A percentile compares a stretch with the other conserved stretches of the same genome.
Evolutionary conservation across 1,140 invertebrate genomes (phyloP).

Genomic region (Pygmarrhopalites habei): DNA sequence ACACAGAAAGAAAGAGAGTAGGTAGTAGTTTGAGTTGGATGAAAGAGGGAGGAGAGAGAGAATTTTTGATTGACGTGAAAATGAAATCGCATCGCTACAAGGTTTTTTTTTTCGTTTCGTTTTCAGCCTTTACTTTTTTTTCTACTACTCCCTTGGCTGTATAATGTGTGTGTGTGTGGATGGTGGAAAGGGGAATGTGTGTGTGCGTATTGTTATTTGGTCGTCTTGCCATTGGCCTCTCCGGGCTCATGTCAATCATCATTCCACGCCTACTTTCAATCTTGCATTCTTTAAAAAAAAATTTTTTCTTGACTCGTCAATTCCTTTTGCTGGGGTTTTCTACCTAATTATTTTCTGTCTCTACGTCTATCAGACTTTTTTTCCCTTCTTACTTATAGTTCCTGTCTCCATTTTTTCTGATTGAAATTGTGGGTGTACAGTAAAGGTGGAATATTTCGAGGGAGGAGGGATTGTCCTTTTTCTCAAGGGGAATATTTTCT

Average conservation of each 20-base stretch:
- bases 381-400: no score
- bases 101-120: constrained; percentile 2
- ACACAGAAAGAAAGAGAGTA: no score
- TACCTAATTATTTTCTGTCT: no score
- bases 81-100: constrained; percentile 28
- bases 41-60: constrained; percentile 18
- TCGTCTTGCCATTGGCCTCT: constrained; percentile 24
- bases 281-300: constrained; percentile 20
- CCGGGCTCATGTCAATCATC: constrained; percentile 31
- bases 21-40: constrained; percentile 7
- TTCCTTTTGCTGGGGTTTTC: neutral
- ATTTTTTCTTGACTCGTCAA: neutral
- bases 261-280: constrained; percentile 35
- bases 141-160: neutral
- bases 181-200: neutral
- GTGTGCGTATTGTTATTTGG: constrained; percentile 16
- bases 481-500: no score
- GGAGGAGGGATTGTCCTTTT: no score
- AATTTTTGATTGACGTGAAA: constrained; percentile 31
- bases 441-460: no score
- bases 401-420: no score
- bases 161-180: neutral
- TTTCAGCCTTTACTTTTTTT: constrained; percentile 16
- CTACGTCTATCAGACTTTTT: no score
- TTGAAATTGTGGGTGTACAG: no score